phyloP scores from a whole-genome alignment of 2,113 vertebrate genomes.

The Leptodactylus fuscus region DNA sequence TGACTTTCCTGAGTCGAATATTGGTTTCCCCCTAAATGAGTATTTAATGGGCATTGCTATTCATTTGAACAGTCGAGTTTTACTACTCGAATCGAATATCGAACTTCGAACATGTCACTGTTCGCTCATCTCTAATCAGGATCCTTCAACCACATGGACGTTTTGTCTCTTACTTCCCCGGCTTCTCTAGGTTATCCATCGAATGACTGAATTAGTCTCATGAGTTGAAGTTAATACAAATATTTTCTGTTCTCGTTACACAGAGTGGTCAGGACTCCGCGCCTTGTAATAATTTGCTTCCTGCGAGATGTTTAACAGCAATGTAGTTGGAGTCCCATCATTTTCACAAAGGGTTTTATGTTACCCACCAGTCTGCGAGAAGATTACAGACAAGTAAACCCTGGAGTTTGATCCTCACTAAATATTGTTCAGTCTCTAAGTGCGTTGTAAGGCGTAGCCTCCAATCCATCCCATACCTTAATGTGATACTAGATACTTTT shows the following conservation, averaged over 20 bases:
- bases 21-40: no score
- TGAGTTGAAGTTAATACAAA: constrained; percentile 21
- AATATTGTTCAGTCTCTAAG: constrained; percentile 18
- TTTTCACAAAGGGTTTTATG: constrained; percentile 20
- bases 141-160: background rate
- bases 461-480: no score
- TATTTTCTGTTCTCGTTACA: constrained; percentile 13
- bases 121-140: no score
- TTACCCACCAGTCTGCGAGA: constrained; percentile 40
- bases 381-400: background rate
- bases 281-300: constrained; percentile 32
- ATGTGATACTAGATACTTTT: no score
- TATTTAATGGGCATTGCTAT: no score
- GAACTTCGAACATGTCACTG: no score
- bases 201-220: constrained; percentile 41
- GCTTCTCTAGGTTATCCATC: background rate
- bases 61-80: no score
- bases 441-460: background rate
- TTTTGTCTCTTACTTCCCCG: background rate
- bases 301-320: constrained; percentile 20
- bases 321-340: no score
- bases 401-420: background rate
- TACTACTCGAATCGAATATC: no score
- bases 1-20: no score
- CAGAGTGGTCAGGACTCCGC: constrained; percentile 13